Evolutionary conservation across 2,113 vertebrate genomes (phyloP).

Genomic region (Elanoides forficatus): DNA sequence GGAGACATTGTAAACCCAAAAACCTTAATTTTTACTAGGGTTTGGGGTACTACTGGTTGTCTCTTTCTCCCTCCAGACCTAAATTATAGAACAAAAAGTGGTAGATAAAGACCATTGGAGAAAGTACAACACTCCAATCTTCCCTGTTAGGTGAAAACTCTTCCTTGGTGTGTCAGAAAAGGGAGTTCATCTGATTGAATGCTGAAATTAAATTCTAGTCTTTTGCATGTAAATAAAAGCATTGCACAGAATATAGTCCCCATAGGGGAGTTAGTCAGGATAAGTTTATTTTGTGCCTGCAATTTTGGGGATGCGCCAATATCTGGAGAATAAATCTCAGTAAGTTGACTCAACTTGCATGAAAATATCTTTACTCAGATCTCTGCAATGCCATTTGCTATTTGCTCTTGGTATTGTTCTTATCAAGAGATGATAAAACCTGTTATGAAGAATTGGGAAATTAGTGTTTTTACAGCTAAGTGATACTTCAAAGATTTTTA

Average conservation of each 20-base stretch:
- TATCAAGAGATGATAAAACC: neutral
- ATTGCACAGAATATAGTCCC: neutral
- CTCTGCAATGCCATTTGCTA: neutral
- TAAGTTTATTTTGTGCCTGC: neutral
- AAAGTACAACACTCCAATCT: neutral
- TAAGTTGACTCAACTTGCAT: neutral
- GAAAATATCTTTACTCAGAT: neutral
- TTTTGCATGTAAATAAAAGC: neutral
- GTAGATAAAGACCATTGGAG: neutral
- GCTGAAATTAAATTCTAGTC: neutral
- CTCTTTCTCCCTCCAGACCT: neutral
- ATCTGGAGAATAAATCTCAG: neutral
- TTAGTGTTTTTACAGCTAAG: neutral
- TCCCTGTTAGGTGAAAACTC: neutral
- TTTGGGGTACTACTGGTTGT: neutral
- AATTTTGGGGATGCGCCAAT: neutral
- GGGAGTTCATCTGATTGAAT: fast-evolving
- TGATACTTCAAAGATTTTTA: neutral
- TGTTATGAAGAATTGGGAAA: neutral
- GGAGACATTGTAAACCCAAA: neutral
- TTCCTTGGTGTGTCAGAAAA: neutral
- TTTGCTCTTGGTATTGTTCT: neutral
- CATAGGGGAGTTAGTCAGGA: neutral
- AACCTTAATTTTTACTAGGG: neutral
- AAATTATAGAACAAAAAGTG: neutral